Percentiles rank a stretch among this genome's conserved stretches.
These are phyloP conservation scores for Myotis lucifugus DNA, from an alignment of 2,113 vertebrate genomes.

Conservation along the genomic window DNA sequence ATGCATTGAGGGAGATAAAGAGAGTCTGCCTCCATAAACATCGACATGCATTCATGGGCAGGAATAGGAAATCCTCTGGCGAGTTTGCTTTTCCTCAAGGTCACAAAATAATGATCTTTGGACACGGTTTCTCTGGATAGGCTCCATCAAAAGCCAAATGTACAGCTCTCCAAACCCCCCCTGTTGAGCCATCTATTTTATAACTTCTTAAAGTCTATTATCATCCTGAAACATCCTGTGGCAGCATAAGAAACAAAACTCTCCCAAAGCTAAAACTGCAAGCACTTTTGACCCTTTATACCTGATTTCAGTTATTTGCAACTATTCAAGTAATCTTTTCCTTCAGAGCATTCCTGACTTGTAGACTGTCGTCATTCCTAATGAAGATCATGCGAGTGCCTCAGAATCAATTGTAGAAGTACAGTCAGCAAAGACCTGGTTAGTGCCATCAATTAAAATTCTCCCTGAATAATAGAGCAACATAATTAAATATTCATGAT, in stretches of 20 bases:
- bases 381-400: background rate
- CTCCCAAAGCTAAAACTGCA: background rate
- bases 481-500: background rate
- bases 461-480: background rate
- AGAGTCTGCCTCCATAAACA: background rate
- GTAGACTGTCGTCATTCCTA: background rate
- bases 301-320: background rate
- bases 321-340: background rate
- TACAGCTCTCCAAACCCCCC: background rate
- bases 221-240: background rate
- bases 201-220: conserved; percentile 32
- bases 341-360: background rate
- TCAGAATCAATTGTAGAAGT: background rate
- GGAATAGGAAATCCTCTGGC: background rate
- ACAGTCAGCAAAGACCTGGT: background rate
- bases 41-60: background rate
- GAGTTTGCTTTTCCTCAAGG: background rate
- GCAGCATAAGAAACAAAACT: background rate
- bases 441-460: background rate
- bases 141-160: background rate
- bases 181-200: background rate
- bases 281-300: background rate
- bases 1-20: background rate
- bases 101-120: conserved; percentile 38
- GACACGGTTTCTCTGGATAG: background rate